Percentiles rank a stretch among this genome's conserved stretches.
phyloP scores from a whole-genome alignment of 2,797 vertebrate genomes.

The Gallinago stenura region DNA sequence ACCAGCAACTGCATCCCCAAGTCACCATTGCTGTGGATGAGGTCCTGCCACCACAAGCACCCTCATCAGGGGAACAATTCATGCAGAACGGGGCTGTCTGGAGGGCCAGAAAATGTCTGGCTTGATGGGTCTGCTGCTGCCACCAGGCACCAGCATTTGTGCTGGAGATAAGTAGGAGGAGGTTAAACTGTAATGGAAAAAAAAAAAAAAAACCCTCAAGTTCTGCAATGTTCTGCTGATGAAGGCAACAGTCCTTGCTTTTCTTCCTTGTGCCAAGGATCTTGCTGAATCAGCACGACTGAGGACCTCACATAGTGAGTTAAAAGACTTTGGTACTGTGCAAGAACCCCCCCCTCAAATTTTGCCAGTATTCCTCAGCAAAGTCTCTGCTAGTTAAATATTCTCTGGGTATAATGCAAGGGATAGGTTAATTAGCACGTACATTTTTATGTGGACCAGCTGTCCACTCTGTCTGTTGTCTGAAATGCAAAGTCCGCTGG shows the following conservation, averaged over 20 bases:
- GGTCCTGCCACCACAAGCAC: accelerated
- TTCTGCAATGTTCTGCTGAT: background rate
- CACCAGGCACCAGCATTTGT: background rate
- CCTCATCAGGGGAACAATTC: accelerated
- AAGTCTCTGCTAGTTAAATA: background rate
- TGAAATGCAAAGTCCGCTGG: constrained; percentile 35
- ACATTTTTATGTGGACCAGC: constrained; percentile 46
- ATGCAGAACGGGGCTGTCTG: accelerated
- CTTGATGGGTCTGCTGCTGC: background rate
- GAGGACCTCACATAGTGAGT: background rate
- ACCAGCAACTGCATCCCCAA: background rate
- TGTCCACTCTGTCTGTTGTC: constrained; percentile 32
- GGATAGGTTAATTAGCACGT: constrained; percentile 26
- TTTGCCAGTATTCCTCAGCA: constrained; percentile 28
- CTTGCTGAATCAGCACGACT: background rate
- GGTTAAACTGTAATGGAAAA: background rate
- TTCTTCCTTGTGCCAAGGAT: background rate
- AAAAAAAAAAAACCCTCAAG: background rate
- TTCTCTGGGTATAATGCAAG: background rate
- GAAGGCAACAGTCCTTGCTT: background rate
- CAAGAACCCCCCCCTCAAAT: background rate
- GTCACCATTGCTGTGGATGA: accelerated
- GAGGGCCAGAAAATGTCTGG: background rate
- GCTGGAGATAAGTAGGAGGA: background rate
- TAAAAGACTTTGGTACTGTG: background rate